Evolutionary conservation across 1,140 invertebrate species (phyloP), one percentile per base, ranked within the genome.

Genomic region (Caenorhabditis tropicalis): DNA sequence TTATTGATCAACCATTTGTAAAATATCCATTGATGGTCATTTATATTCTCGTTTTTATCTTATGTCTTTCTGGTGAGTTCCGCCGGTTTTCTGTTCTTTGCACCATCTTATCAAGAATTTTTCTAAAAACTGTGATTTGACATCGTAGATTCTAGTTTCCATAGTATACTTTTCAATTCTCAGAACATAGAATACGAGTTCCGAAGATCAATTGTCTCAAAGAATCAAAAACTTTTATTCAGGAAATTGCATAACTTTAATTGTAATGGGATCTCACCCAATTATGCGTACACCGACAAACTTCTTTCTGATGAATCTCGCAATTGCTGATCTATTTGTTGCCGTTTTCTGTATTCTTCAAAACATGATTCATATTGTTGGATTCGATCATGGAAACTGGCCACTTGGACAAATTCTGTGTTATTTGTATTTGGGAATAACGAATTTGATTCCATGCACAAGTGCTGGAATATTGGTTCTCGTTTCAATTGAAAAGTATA

Each of bases 341-440:
- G 82, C 88, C 0, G 74, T 89, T 48, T 89, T 89, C 82, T 89
- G 89, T 65, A 89, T 90, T 46, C 82, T 90, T 19, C 90, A 90
- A 80, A 90, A 90, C 74, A 90, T 91, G 89, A 87, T 91, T 43
- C 89, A 90, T 58, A 84, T 90, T n/a, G 86, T 90, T 58, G 87
- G 87, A 33, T 82, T 81, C 12, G 82, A 88, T 46, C 86, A 88
- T 79, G 89, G 84, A 24, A 81, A 88, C 27, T 89, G 88, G 88
- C 85, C 87, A 21, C 82, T 89, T 33, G 88, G 88, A 43, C 81
- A 31, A 46, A 49, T 86, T 9, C 9, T 90, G n/a, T 90, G 89
- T 79, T 88, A 89, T 56, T n/a, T 88, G n/a, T 90, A 90, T 84
- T 85, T 89, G 31, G 80, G 88, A 21, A 56, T 91, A 31, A 81